Conservation (phyloP, 2,113 vertebrate species). For the Mugil cephalus region DNA sequence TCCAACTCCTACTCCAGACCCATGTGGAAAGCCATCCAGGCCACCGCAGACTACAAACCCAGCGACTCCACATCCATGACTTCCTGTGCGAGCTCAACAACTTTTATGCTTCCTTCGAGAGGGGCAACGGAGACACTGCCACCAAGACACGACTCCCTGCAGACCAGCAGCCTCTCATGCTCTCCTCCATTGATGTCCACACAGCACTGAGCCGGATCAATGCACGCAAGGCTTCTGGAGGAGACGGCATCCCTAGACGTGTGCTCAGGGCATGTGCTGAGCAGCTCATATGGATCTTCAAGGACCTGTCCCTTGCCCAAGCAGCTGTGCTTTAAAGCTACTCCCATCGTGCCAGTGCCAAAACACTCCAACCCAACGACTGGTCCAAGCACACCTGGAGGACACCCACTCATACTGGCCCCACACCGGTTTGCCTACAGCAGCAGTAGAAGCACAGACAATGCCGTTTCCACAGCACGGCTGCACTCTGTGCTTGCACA, state of each 20-base stretch:
- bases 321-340: neutral
- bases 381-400: neutral
- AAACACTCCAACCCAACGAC: neutral
- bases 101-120: neutral
- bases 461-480: neutral
- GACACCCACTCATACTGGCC: no score
- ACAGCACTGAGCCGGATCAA: neutral
- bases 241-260: neutral
- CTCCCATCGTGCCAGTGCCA: no score
- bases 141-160: neutral
- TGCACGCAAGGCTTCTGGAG: constrained; percentile 9
- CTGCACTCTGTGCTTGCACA: no score
- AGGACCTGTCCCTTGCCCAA: no score
- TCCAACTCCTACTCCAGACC: neutral
- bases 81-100: no score
- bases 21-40: no score
- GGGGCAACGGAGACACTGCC: neutral
- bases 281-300: no score
- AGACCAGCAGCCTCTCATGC: constrained; percentile 4
- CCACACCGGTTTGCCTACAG: neutral
- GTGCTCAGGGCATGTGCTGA: neutral
- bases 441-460: neutral
- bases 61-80: no score
- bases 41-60: neutral
- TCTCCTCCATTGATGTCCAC: neutral